phyloP scores from a whole-genome alignment of 2,113 vertebrate species.

The Platysteira castanea region DNA sequence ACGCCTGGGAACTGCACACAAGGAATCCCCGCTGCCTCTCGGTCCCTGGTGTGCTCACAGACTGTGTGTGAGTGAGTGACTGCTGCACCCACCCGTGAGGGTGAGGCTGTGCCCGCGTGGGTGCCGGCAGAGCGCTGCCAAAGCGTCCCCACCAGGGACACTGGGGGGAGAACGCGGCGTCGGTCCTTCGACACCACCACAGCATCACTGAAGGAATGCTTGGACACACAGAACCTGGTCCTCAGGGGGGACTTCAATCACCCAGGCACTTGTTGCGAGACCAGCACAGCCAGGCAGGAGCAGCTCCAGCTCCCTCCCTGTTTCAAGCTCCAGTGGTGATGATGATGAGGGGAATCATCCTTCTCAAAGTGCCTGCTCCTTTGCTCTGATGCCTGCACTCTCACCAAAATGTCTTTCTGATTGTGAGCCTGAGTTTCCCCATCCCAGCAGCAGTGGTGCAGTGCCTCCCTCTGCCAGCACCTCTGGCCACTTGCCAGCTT shows the following conservation, averaged over 20 bases:
- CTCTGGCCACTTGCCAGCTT: background rate
- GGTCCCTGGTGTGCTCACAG: too few species aligned
- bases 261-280: background rate
- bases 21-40: too few species aligned
- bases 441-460: background rate
- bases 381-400: background rate
- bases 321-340: accelerated
- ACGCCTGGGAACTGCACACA: too few species aligned
- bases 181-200: too few species aligned
- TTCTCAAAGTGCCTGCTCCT: background rate
- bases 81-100: too few species aligned
- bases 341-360: too few species aligned
- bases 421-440: background rate
- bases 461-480: background rate
- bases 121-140: too few species aligned
- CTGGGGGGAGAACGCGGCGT: too few species aligned
- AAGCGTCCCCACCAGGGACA: too few species aligned
- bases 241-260: background rate
- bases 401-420: background rate
- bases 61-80: too few species aligned
- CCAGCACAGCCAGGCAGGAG: background rate
- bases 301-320: background rate
- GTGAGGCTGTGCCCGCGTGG: too few species aligned
- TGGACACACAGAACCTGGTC: background rate
- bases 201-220: background rate